Evolutionary conservation across 2,888 invertebrate genomes (phyloP).

Genomic region (Sturmia bella): DNA sequence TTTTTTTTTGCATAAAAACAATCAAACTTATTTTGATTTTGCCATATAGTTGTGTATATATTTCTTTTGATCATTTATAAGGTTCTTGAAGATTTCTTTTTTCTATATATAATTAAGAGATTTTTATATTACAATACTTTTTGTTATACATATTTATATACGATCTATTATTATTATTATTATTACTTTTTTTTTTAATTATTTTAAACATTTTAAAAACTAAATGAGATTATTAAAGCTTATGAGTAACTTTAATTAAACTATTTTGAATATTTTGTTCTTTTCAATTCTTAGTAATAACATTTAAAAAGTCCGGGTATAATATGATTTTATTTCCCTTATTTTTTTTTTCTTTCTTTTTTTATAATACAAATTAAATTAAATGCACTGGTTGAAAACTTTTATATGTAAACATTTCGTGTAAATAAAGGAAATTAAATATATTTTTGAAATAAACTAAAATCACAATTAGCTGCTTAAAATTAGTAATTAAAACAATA

Average conservation of each 20-base stretch:
- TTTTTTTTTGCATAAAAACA: conserved; percentile 45
- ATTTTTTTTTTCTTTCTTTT: conserved; percentile 24
- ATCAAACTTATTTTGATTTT: conserved; percentile 49
- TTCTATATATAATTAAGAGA: conserved; percentile 55
- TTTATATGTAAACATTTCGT: not conserved
- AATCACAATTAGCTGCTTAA: conserved; percentile 70
- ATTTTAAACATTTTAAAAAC: conserved; percentile 52
- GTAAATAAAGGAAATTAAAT: conserved; percentile 26
- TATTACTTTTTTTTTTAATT: conserved; percentile 41
- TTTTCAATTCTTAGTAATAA: conserved; percentile 22
- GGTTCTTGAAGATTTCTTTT: conserved; percentile 51
- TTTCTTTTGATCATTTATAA: conserved; percentile 62
- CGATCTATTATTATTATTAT: too few species aligned
- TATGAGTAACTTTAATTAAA: conserved; percentile 49
- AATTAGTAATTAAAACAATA: conserved; percentile 38
- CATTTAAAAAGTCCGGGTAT: conserved; percentile 21
- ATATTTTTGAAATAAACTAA: conserved; percentile 64
- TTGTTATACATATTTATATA: conserved; percentile 30
- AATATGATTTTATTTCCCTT: not conserved
- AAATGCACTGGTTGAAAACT: conserved; percentile 62
- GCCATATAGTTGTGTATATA: conserved; percentile 63
- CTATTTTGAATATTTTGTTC: conserved; percentile 28
- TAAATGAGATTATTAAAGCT: conserved; percentile 65
- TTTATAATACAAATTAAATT: conserved; percentile 47
- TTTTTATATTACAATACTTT: conserved; percentile 53